phyloP scores from a whole-genome alignment of 2,113 vertebrate species.

The Emydocephalus ijimae region DNA sequence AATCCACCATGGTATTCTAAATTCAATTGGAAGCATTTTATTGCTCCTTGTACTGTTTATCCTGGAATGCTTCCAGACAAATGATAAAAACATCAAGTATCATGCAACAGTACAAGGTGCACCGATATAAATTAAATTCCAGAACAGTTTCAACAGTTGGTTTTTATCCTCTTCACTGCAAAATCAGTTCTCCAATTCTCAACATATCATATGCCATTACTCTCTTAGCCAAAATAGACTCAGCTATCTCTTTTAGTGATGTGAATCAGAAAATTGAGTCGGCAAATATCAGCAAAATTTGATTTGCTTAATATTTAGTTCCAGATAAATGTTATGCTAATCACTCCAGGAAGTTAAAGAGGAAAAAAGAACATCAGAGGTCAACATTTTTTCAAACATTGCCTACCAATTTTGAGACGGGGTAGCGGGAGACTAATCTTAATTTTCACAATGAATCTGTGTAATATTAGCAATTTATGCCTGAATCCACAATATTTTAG shows the following conservation, averaged over 20 bases:
- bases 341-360: background rate
- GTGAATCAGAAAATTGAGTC: background rate
- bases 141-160: background rate
- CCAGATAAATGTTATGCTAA: background rate
- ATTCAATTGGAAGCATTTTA: background rate
- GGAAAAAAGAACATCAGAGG: background rate
- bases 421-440: background rate
- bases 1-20: background rate
- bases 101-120: background rate
- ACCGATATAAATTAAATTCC: background rate
- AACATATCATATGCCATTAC: background rate
- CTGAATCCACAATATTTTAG: background rate
- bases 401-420: background rate
- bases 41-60: background rate
- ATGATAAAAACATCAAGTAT: background rate
- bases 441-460: background rate
- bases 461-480: background rate
- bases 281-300: background rate
- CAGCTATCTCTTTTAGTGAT: background rate
- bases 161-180: background rate
- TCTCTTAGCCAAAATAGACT: background rate
- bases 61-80: background rate
- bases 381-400: background rate
- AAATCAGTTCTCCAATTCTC: background rate
- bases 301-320: background rate